A percentile compares a stretch with the other conserved stretches of the same genome.
Conservation (phyloP, 2,113 vertebrate species). For the Electrona antarctica region DNA sequence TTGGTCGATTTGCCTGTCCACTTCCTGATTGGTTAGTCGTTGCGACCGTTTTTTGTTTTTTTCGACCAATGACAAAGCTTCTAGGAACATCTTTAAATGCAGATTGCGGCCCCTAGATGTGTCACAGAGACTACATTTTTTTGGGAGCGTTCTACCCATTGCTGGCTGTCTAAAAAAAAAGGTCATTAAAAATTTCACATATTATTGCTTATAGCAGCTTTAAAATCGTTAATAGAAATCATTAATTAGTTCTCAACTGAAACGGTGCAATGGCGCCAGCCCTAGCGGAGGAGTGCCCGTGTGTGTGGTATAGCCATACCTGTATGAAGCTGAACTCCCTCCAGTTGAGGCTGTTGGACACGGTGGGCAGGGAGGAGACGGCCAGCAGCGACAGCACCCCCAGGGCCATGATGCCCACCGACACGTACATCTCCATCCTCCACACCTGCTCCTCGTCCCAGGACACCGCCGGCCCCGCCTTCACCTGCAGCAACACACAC, state of each 20-base stretch:
- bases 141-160: too few relatives aligned
- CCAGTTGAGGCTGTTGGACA: slow-evolving; percentile 92
- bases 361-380: slow-evolving; percentile 91
- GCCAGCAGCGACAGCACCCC: slow-evolving; percentile 90
- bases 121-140: too few relatives aligned
- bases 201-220: too few relatives aligned
- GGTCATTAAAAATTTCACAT: too few relatives aligned
- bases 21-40: too few relatives aligned
- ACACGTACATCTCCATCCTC: slow-evolving; percentile 95
- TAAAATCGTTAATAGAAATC: too few relatives aligned
- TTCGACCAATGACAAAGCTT: too few relatives aligned
- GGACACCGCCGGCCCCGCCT: slow-evolving; percentile 73
- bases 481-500: slow-evolving; percentile 74
- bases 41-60: too few relatives aligned
- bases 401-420: slow-evolving; percentile 90
- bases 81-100: too few relatives aligned
- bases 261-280: not conserved
- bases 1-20: too few relatives aligned
- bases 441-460: slow-evolving; percentile 93
- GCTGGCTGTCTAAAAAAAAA: too few relatives aligned
- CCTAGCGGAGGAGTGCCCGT: not conserved
- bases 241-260: not conserved
- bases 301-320: slow-evolving; percentile 67
- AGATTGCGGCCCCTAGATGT: too few relatives aligned
- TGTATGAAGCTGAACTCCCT: slow-evolving; percentile 96